Conservation (phyloP, 2,113 vertebrate genomes). For the Eidolon helvum region DNA sequence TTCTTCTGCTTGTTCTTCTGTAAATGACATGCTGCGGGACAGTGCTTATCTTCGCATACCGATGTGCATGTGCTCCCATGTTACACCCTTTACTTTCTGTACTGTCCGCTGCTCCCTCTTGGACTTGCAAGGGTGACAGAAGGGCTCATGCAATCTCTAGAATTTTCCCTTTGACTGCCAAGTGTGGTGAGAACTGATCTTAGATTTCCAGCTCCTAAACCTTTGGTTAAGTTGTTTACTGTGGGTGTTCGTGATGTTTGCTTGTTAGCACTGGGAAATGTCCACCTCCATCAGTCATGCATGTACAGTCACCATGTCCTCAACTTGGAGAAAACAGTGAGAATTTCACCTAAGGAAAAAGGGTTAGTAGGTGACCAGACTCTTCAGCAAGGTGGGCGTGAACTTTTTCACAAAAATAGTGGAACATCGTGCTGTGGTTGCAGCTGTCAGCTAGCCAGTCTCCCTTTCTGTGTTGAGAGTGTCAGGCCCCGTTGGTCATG, state of each 20-base stretch:
- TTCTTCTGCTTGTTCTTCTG: neutral
- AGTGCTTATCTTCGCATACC: neutral
- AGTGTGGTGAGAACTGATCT: neutral
- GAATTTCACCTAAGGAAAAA: too few relatives aligned
- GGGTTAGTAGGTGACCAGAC: neutral
- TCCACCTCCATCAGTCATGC: neutral
- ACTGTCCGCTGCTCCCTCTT: neutral
- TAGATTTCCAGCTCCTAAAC: neutral
- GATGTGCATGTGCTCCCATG: neutral
- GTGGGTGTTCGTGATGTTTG: neutral
- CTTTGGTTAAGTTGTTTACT: neutral
- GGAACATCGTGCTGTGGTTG: neutral
- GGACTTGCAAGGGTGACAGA: neutral
- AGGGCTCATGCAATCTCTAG: neutral
- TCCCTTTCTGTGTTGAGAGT: too few relatives aligned
- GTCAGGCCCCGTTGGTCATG: neutral
- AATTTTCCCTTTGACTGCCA: neutral
- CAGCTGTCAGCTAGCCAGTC: neutral
- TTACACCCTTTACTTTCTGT: neutral
- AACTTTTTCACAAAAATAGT: neutral
- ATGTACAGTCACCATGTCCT: too few relatives aligned
- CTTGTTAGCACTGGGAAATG: neutral
- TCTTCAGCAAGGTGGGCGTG: neutral
- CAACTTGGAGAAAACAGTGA: neutral
- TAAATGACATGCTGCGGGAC: neutral